Evolutionary conservation across 2,797 vertebrate species (phyloP).

Genomic region (Falco rusticolus): DNA sequence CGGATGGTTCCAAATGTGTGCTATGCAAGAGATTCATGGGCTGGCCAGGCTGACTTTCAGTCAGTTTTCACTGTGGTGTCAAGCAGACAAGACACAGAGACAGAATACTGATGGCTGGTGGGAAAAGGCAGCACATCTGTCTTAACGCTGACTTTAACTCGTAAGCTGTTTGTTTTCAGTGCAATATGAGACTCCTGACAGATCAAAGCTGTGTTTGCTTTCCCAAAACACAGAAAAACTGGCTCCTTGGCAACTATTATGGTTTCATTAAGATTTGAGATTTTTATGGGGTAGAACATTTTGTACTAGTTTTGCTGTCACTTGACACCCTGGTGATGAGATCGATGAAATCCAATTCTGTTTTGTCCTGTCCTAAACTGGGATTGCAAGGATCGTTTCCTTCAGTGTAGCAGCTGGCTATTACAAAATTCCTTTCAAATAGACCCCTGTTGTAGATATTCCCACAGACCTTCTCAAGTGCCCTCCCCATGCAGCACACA

Average conservation of each 20-base stretch:
- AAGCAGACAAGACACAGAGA: neutral
- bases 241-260: neutral
- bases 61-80: neutral
- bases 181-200: neutral
- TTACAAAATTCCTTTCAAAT: neutral
- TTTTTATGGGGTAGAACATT: neutral
- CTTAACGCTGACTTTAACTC: neutral
- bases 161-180: neutral
- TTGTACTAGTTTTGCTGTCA: neutral
- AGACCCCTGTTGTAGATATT: fast-evolving
- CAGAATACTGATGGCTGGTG: neutral
- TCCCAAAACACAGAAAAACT: neutral
- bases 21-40: neutral
- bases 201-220: neutral
- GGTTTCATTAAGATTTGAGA: neutral
- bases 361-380: neutral
- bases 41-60: neutral
- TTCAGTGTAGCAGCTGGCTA: neutral
- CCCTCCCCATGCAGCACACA: fast-evolving
- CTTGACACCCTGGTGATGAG: neutral
- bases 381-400: neutral
- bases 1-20: neutral
- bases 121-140: neutral
- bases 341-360: neutral
- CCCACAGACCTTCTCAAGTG: neutral